Evolutionary conservation across 1,140 invertebrate species (phyloP), one percentile per base, ranked within the genome.

Genomic region (Drosophila elegans): DNA sequence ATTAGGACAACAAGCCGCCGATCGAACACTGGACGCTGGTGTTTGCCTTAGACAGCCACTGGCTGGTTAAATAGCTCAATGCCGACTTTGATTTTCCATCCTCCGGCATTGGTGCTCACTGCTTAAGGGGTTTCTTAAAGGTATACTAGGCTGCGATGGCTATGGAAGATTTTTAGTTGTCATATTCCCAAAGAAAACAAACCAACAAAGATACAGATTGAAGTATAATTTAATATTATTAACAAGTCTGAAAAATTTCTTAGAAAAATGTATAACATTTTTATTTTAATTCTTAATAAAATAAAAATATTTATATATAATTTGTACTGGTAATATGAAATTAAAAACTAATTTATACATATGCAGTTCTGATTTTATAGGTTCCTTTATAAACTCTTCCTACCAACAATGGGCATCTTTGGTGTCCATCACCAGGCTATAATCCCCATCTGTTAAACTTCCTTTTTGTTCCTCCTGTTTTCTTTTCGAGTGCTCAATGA

Each of bases 1-100:
- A 91, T 91, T 91, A 91, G 88, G 88, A 91, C 88, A 90, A 91
- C 88, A 91, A 91, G 88, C 84, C 84, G 84, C 79, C 84, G 76
- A 88, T 88, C 84, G 80, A 60, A 62, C 60, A 62, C 46, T 73
- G 72, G 13, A 60, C 49, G 34, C 41, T 74, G 72, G 45, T 75
- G 73, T 75, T 75, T 75, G 52, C 54, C 72, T 56, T 66, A 64
- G 71, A 64, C 73, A 75, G 73, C 73, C 73, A 75, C 73, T 75
- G 73, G 72, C 73, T 75, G 72, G 74, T 76, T 76, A 76, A 76
- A 76, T 76, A 76, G 73, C 74, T 76, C 73, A 76, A 44, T 76
- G 73, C 73, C 73, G 73, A 75, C 73, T 75, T 75, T 75, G 73
- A 75, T 75, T 75, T 71, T 66, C 53, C 39, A 75, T 52, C 52